Evolutionary conservation across 2,113 vertebrate species (phyloP), one percentile per base, ranked within the genome.

Genomic region (Colinus virginianus): DNA sequence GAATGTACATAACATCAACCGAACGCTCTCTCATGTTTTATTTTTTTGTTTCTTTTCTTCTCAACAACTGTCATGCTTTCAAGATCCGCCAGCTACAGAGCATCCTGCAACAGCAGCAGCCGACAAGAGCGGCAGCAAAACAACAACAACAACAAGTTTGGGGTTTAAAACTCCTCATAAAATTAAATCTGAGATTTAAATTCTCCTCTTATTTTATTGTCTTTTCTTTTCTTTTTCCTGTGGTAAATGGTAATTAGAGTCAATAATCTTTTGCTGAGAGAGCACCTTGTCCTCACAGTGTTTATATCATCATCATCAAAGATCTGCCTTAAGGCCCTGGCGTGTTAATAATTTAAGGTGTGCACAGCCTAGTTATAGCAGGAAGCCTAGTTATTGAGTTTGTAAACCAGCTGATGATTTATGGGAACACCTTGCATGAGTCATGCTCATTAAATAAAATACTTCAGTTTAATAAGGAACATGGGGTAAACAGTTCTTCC

Each of bases 301-400:
- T 98, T 98, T 98, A 98, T 98, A 98, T 98, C 98, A 98, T 98
- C 98, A 98, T 98, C 98, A 99, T 99, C 99, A 99, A 99, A 99
- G 98, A 98, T 98, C 98, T 98, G 98, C 99, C 99, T 98, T 97
- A 98, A 98, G 98, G 99, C 98, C 97, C 96, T 97, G 98, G 98
- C 98, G 98, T 98, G 98, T 99, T 99, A 99, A 99, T 99, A 99
- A 99, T 99, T 99, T 98, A 99, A 98, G 98, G 98, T 98, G 98
- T 97, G 97, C 97, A 97, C 98, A 98, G 98, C 98, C 98, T 98
- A 98, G 98, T 98, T 99, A 98, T 97, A 98, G 98, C 98, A 99
- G 98, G 98, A 99, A 99, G 98, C 98, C 98, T 98, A 98, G 98
- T 99, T 99, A 99, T 98, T 98, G 98, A 99, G 98, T 99, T 99